A percentile compares a stretch with the other conserved stretches of the same genome.
Evolutionary conservation across 2,113 vertebrate genomes (phyloP).

Genomic region (Alaudala cheleensis): DNA sequence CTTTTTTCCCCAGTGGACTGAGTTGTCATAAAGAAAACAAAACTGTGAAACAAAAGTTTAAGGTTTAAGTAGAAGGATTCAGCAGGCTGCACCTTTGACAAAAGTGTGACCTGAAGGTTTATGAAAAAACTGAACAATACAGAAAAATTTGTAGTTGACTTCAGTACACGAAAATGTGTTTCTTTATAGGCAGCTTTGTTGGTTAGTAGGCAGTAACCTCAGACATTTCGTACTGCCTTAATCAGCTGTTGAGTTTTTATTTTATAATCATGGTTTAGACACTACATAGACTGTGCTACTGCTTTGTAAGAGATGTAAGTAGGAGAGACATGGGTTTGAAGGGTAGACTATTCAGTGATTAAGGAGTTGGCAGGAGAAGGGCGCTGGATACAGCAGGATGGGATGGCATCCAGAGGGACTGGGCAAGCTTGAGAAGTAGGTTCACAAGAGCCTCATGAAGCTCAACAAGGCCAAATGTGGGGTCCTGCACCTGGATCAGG

Average conservation of each 20-base stretch:
- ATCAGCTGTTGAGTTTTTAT: not conserved
- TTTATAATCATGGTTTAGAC: not conserved
- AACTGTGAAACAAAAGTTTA: not conserved
- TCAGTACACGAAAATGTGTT: not conserved
- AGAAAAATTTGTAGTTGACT: not conserved
- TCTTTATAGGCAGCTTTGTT: not conserved
- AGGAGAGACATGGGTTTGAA: not conserved
- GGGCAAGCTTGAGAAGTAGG: not conserved
- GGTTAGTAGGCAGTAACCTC: not conserved
- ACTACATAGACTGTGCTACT: not conserved
- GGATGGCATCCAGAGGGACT: not conserved
- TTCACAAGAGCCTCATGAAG: not conserved
- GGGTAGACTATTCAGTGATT: not conserved
- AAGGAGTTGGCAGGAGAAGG: not conserved
- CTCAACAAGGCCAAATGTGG: not conserved
- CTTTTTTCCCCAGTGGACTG: not conserved
- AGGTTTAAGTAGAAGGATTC: not conserved
- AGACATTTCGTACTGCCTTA: not conserved
- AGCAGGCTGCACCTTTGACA: not conserved
- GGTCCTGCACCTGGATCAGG: not conserved
- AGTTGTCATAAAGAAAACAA: not conserved
- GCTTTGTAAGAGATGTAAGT: not conserved
- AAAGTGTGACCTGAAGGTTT: not conserved
- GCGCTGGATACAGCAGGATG: not conserved
- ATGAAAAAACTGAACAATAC: not conserved